These are phyloP conservation scores for Minunthozetes semirufus DNA, from an alignment of 2,888 invertebrate genomes.

Conservation along the genomic window DNA sequence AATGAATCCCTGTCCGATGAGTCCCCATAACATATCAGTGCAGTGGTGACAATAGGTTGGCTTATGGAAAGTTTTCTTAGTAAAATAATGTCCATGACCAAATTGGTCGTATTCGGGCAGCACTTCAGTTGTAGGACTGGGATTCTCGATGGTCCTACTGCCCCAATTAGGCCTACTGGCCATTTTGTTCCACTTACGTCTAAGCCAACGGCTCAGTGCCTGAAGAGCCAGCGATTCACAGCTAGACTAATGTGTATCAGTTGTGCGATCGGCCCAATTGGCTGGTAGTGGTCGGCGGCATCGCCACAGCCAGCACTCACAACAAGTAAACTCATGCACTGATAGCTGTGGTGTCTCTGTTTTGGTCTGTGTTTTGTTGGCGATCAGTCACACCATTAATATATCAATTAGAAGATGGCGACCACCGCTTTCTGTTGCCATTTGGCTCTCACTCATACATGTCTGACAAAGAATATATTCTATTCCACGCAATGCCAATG, in stretches of 20 bases:
- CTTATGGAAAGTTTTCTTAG: conserved; percentile 99
- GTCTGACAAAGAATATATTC: background rate
- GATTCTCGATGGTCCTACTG: conserved; percentile 39
- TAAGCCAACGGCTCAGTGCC: conserved; percentile 39
- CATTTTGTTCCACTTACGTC: conserved; percentile 42
- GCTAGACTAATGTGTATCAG: conserved; percentile 14
- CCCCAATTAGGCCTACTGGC: conserved; percentile 37
- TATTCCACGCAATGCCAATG: conserved; percentile 13
- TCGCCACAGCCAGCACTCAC: conserved; percentile 14
- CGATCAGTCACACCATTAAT: conserved; percentile 15
- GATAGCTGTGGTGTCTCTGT: background rate
- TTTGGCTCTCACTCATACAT: conserved; percentile 8
- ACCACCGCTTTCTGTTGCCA: conserved; percentile 27
- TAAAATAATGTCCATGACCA: conserved; percentile 85
- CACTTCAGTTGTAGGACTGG: conserved; percentile 41
- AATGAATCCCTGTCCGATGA: conserved; percentile 98
- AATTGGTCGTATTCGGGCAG: conserved; percentile 40
- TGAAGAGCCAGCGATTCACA: conserved; percentile 41
- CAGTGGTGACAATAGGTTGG: conserved; percentile 99
- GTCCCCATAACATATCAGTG: conserved; percentile 99
- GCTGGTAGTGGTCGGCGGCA: conserved; percentile 9
- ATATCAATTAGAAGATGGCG: conserved; percentile 24
- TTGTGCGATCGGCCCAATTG: conserved; percentile 21
- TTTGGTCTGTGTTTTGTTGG: background rate
- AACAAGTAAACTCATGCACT: conserved; percentile 22